Base-by-base conservation (phyloP, 35 echinoderm and acorn worm species). In the Patiria miniata region DNA sequence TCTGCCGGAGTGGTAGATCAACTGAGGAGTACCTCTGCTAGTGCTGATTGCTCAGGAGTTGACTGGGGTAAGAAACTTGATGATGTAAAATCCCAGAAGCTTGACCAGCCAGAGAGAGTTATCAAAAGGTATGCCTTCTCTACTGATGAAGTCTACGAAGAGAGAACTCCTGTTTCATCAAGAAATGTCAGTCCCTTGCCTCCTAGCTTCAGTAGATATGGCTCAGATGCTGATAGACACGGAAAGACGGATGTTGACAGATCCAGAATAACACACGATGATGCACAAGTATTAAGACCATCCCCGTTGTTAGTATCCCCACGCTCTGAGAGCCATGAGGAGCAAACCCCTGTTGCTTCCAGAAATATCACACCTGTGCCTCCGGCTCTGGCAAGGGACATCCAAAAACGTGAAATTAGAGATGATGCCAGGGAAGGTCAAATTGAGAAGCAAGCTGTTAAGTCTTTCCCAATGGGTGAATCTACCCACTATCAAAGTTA, bases 101-200 rank as follows among this genome's bases (percentile, higher is more conserved):
- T 12, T 47, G 60, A 34, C 65, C 26, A 73, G 29, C 26, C 30
- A 26, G 26, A 32, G 65, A 73, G 34, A 73, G 65, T 73, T 10
- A 73, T 73, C 65, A 73, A 22, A 14, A 73, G 65, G 65, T 73
- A 73, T 30, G 65, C 65, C 8, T 73, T 73, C n/a, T 73, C 65
- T 14, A 73, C 65, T 32, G 65, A 73, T 73, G 65, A 73, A 8
- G 65, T 73, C 29, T 73, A 73, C 8, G 65, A 73, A 23, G 65
- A 73, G 26, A 18, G 29, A 26, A 73, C 65, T 26, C 65, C 65
- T 28, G 65, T 73, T 30, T 10, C 34, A 1, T 73, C 65, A 36
- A 73, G 65, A 30, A 73, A 73, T 30, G 65, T 73, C 29, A 73
- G 65, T 34, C 65, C 65, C 34, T 26, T 73, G 65, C 65, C 65